Base-by-base conservation (phyloP, 2,797 vertebrate genomes). In the Rhynchotus rufescens region DNA sequence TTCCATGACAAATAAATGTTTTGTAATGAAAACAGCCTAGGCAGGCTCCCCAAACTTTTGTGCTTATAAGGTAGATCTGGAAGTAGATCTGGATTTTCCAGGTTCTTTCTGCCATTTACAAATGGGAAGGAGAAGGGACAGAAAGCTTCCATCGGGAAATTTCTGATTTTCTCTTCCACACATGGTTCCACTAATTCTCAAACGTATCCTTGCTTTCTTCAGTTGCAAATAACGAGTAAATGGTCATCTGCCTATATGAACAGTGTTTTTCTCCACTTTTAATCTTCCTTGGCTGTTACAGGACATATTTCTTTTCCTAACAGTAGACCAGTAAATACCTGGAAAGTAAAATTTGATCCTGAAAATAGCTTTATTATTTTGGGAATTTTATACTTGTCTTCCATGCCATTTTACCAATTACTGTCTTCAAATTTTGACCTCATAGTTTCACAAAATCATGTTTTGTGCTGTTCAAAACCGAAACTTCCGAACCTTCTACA, bases 401-500 rank as follows among this genome's bases (percentile, higher is more conserved):
- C 26, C 3, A 2, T 26, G 20, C 3, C 15, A 40, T 73, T 78
- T 87, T 52, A 61, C 5, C 10, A 52, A 78, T 60, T 22, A 10
- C 9, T 49, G 5, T 51, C 36, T 89, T 84, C 45, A 81, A 65
- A 34, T 77, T 44, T 65, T 65, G n/a, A 59, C 4, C 7, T 4
- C 19, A 3, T 44, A 5, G 6, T 8, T 62, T 7, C 38, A 68
- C 12, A 74, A 30, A 36, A 34, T 28, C 9, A 10, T 11, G 4
- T 28, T 5, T 25, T 59, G 28, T 1, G 14, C 4, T 51, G 23
- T 34, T 84, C 17, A 59, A 62, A 87, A 73, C 8, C 62, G 22
- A 1, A 1, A 25, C 10, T 52, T 2, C 30, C 25, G 86, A 71
- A 81, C 0, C 3, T 2, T 52, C 40, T 13, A n/a, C 13, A 19